Evolutionary conservation across 2,113 vertebrate species (phyloP).

Genomic region (Pampusana beccarii): DNA sequence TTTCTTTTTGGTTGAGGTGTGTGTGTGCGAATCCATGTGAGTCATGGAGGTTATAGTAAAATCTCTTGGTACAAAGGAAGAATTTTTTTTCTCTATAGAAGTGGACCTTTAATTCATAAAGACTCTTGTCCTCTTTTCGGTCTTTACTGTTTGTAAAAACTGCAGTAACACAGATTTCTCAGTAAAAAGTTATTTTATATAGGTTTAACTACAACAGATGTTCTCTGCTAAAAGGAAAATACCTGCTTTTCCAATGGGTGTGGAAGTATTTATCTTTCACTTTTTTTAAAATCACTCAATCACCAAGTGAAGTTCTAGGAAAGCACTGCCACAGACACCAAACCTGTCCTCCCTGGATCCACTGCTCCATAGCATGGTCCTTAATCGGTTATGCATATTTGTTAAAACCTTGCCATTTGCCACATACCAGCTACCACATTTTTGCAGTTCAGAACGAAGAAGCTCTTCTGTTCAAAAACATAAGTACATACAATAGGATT

Average conservation of each 20-base stretch:
- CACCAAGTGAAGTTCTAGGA: conserved; percentile 15
- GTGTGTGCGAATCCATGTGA: background rate
- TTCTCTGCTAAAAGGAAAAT: conserved; percentile 36
- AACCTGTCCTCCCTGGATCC: background rate
- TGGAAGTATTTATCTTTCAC: conserved; percentile 29
- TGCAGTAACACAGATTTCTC: background rate
- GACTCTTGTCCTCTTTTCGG: background rate
- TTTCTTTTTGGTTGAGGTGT: background rate
- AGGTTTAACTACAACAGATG: conserved; percentile 28
- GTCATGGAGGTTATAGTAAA: background rate
- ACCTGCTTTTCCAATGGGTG: conserved; percentile 22
- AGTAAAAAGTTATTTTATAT: background rate
- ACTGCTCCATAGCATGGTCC: background rate
- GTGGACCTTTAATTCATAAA: background rate
- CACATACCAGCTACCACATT: background rate
- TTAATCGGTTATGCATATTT: background rate
- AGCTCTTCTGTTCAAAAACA: background rate
- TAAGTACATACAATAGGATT: conserved; percentile 3
- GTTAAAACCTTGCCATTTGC: background rate
- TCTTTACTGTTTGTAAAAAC: background rate
- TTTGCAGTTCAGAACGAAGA: background rate
- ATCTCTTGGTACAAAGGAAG: background rate
- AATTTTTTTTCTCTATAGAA: background rate
- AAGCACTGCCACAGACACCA: background rate
- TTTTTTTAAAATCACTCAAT: background rate